Conservation (phyloP, 2,113 vertebrate genomes). For the Todiramphus saurophagus region DNA sequence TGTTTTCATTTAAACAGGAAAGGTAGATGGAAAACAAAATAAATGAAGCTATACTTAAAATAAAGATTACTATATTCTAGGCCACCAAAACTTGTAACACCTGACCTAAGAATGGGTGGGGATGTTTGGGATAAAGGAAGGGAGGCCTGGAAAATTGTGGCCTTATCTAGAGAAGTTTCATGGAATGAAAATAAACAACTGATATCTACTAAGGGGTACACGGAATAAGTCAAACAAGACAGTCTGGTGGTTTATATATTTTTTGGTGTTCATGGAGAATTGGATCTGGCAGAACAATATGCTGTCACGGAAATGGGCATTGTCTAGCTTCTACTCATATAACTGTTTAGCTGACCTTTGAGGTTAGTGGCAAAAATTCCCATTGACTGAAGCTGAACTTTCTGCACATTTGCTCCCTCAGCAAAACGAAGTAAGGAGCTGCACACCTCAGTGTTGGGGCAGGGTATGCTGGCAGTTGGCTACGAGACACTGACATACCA, state of each 20-base stretch:
- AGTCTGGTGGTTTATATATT: neutral
- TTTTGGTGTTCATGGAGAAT: neutral
- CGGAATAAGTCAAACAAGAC: neutral
- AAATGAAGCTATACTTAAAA: conserved; percentile 53
- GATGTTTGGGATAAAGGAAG: conserved; percentile 66
- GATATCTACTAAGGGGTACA: neutral
- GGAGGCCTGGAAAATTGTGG: conserved; percentile 56
- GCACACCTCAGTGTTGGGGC: neutral
- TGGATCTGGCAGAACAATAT: neutral
- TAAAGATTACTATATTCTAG: conserved; percentile 21
- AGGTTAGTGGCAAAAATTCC: neutral
- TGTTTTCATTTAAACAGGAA: conserved; percentile 66
- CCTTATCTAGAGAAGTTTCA: conserved; percentile 46
- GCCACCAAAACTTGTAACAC: conserved; percentile 30
- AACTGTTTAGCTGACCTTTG: neutral
- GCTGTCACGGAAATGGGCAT: neutral
- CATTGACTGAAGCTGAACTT: neutral
- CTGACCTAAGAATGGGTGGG: conserved; percentile 64
- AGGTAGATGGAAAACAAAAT: conserved; percentile 69
- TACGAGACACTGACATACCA: neutral
- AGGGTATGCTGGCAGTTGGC: neutral
- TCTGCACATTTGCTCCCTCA: neutral
- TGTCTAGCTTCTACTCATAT: neutral
- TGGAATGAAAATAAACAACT: conserved; percentile 61
- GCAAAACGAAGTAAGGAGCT: neutral